Evolutionary conservation across 2,888 invertebrate genomes (phyloP).

Genomic region (Cyrtodaria siliqua): DNA sequence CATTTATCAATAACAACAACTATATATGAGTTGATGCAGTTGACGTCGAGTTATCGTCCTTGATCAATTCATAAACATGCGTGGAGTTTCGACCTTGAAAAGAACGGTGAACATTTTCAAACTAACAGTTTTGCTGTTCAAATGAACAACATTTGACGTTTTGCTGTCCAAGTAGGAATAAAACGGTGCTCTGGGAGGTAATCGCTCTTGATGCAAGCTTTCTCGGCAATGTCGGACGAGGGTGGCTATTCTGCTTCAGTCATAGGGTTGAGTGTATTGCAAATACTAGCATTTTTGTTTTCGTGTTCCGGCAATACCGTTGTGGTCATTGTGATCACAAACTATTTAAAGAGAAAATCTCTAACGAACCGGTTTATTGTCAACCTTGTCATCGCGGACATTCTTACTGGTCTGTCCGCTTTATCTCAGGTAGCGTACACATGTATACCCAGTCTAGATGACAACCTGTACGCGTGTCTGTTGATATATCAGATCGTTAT

Average conservation of each 20-base stretch:
- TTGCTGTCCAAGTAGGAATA: too few relatives aligned
- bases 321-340: constrained; percentile 55
- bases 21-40: too few relatives aligned
- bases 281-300: constrained; percentile 52
- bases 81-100: too few relatives aligned
- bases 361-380: constrained; percentile 54
- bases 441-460: constrained; percentile 37
- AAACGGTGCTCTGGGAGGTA: too few relatives aligned
- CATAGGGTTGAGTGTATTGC: constrained; percentile 49
- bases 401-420: constrained; percentile 53
- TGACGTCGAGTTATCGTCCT: too few relatives aligned
- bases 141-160: too few relatives aligned
- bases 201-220: too few relatives aligned
- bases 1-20: too few relatives aligned
- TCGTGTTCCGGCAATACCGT: constrained; percentile 53
- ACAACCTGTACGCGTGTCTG: constrained; percentile 45
- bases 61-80: too few relatives aligned
- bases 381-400: constrained; percentile 63
- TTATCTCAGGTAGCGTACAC: constrained; percentile 55
- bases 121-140: too few relatives aligned
- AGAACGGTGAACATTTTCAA: too few relatives aligned
- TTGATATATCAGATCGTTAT: constrained; percentile 54
- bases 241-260: too few relatives aligned
- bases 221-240: neutral
- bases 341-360: constrained; percentile 36